Evolutionary conservation across 2,113 vertebrate genomes (phyloP).

Genomic region (Chlorodrepanis virens): DNA sequence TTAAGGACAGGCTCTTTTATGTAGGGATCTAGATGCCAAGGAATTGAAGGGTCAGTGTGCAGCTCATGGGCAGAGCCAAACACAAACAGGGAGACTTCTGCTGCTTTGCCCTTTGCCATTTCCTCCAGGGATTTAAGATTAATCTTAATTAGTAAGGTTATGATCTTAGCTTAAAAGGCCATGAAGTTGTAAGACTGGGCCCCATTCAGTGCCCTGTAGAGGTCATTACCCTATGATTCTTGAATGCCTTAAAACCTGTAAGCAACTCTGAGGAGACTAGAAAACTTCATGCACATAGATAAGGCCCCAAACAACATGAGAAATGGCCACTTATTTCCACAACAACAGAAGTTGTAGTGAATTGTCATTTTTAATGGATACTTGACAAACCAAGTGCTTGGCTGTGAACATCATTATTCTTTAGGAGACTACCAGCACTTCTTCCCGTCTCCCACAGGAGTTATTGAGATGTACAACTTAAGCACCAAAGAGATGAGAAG

Average conservation of each 20-base stretch:
- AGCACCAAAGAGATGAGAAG: not conserved
- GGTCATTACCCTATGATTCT: not conserved
- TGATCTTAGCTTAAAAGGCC: not conserved
- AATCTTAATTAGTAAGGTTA: not conserved
- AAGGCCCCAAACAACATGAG: not conserved
- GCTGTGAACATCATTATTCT: not conserved
- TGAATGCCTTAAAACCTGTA: not conserved
- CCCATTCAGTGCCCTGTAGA: rapidly evolving
- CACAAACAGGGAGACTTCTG: not conserved
- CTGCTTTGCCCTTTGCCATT: not conserved
- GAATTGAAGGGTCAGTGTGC: not conserved
- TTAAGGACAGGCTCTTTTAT: not conserved
- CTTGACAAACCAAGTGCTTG: not conserved
- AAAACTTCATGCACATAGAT: not conserved
- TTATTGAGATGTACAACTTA: not conserved
- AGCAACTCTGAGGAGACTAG: not conserved
- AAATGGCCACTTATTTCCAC: not conserved
- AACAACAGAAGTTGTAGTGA: not conserved
- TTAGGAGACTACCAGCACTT: not conserved
- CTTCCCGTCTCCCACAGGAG: not conserved
- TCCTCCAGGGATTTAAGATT: not conserved
- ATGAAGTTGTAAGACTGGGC: not conserved
- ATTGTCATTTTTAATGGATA: not conserved
- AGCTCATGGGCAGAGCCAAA: not conserved
- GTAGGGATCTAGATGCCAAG: not conserved